Percentiles rank a stretch among this genome's conserved stretches.
Conservation (phyloP, 2,888 invertebrate species). For the Agrotis puta region DNA sequence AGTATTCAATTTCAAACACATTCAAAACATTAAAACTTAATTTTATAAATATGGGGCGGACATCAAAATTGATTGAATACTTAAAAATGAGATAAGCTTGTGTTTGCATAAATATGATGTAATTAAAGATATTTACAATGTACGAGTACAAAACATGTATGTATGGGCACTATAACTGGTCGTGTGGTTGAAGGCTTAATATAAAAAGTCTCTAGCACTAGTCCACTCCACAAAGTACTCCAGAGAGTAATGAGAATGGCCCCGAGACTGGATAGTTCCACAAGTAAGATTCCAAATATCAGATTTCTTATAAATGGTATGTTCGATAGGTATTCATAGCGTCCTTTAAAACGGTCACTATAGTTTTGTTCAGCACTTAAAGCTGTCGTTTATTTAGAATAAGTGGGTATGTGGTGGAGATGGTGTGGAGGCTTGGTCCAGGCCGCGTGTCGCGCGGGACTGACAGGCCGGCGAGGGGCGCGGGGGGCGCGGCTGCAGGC, state of each 20-base stretch:
- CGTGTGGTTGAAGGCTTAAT: conserved; percentile 40
- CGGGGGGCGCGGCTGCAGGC: conserved; percentile 45
- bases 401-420: conserved; percentile 34
- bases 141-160: conserved; percentile 36
- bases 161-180: conserved; percentile 43
- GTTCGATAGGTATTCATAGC: conserved; percentile 39
- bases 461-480: conserved; percentile 49
- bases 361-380: conserved; percentile 42
- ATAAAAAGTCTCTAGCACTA: conserved; percentile 49
- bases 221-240: conserved; percentile 59
- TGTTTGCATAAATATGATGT: conserved; percentile 45
- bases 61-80: conserved; percentile 50
- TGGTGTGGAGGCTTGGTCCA: conserved; percentile 5
- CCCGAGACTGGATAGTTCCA: conserved; percentile 35
- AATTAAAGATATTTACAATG: conserved; percentile 58
- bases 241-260: conserved; percentile 61
- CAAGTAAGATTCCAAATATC: conserved; percentile 42
- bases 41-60: conserved; percentile 51
- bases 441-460: conserved; percentile 42
- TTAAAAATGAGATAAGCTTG: conserved; percentile 24
- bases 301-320: conserved; percentile 36
- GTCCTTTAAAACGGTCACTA: conserved; percentile 36
- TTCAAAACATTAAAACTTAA: conserved; percentile 45
- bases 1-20: conserved; percentile 50
- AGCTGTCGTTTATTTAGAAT: conserved; percentile 55